These are phyloP conservation scores for Premnoplex brunnescens DNA, from an alignment of 2,797 vertebrate species.

Conservation along the genomic window DNA sequence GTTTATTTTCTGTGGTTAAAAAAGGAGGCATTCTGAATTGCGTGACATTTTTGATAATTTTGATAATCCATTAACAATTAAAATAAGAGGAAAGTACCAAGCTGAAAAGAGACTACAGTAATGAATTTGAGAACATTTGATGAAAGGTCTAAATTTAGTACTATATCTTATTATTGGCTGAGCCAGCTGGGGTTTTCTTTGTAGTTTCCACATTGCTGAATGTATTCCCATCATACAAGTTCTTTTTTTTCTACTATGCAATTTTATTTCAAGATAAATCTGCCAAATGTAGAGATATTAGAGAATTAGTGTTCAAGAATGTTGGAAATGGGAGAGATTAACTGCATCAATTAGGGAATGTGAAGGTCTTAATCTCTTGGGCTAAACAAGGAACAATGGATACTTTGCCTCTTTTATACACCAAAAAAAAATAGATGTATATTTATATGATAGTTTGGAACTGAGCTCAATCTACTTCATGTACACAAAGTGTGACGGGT, in stretches of 20 bases:
- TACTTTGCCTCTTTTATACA: background rate
- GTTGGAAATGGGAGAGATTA: background rate
- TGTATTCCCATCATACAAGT: background rate
- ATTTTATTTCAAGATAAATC: slow-evolving; percentile 15
- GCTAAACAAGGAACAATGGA: background rate
- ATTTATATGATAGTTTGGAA: background rate
- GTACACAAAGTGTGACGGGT: background rate
- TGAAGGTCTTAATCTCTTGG: background rate
- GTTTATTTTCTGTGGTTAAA: background rate
- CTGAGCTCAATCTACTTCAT: background rate
- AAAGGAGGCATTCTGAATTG: background rate
- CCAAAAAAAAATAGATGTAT: background rate
- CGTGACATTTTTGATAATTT: slow-evolving; percentile 17
- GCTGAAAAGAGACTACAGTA: background rate
- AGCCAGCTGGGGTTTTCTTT: background rate
- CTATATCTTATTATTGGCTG: background rate
- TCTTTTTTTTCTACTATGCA: background rate
- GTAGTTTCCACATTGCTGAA: background rate
- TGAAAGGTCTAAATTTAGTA: slow-evolving; percentile 12
- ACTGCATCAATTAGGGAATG: background rate
- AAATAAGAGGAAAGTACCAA: background rate
- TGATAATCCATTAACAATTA: slow-evolving; percentile 14
- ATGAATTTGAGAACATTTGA: background rate
- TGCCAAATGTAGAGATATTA: background rate
- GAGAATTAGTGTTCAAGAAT: background rate